These are phyloP conservation scores for Ophion ventricosus DNA, from an alignment of 2,888 invertebrate genomes.

Conservation along the genomic window DNA sequence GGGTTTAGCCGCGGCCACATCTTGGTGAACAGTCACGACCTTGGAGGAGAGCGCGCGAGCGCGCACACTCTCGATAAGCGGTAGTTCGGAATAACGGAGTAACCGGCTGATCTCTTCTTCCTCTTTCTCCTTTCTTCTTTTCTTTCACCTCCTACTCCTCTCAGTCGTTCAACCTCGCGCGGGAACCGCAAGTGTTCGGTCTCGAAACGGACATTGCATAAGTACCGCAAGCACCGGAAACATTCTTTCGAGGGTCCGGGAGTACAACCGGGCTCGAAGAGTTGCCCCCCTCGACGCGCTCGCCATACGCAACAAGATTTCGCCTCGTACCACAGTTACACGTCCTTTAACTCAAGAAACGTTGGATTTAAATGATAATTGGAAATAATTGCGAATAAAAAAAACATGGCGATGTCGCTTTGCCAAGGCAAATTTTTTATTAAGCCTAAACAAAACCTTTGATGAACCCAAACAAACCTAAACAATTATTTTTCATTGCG, in stretches of 20 bases:
- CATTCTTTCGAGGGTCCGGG: slow-evolving; percentile 50
- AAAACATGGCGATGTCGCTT: not conserved
- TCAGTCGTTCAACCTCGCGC: slow-evolving; percentile 31
- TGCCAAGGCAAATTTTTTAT: too few species aligned
- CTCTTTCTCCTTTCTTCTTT: slow-evolving; percentile 58
- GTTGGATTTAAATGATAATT: not conserved
- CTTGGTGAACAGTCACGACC: slow-evolving; percentile 64
- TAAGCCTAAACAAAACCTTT: too few species aligned
- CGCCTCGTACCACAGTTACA: not conserved
- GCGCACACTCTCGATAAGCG: slow-evolving; percentile 61
- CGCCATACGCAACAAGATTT: not conserved
- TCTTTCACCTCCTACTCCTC: slow-evolving; percentile 45
- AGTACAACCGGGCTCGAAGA: slow-evolving; percentile 10
- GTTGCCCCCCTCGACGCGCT: not conserved
- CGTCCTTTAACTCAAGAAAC: not conserved
- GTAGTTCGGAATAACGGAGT: slow-evolving; percentile 65
- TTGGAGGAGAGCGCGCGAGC: slow-evolving; percentile 51
- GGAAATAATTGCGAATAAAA: not conserved
- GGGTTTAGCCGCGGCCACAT: slow-evolving; percentile 55
- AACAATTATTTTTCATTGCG: too few species aligned
- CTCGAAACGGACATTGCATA: slow-evolving; percentile 73
- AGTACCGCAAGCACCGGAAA: slow-evolving; percentile 72
- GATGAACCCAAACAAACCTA: too few species aligned
- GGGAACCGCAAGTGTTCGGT: slow-evolving; percentile 65
- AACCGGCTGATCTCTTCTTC: slow-evolving; percentile 50